phyloP scores from a whole-genome alignment of 2,797 vertebrate genomes.

The Chelidonichthys spinosus region DNA sequence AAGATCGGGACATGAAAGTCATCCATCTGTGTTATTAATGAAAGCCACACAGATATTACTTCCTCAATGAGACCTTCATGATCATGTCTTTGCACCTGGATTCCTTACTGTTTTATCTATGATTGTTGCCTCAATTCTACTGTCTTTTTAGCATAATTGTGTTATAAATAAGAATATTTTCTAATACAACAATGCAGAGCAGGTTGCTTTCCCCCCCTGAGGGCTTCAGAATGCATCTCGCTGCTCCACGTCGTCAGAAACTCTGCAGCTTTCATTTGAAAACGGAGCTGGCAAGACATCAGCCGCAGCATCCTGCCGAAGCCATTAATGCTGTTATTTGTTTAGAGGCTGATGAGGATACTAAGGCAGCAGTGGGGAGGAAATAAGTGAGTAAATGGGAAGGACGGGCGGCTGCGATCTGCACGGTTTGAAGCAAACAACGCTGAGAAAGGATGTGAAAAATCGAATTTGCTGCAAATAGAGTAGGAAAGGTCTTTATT shows the following conservation, averaged over 20 bases:
- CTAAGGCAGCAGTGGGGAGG: slow-evolving; percentile 40
- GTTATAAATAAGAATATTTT: not conserved
- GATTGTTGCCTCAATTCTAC: not conserved
- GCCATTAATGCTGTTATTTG: slow-evolving; percentile 34
- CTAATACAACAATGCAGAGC: not conserved
- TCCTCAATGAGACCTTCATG: too few species aligned
- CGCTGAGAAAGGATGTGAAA: slow-evolving; percentile 18
- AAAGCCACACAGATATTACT: too few species aligned
- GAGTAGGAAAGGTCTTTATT: slow-evolving; percentile 17
- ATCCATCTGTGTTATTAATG: too few species aligned
- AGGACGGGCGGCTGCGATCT: slow-evolving; percentile 43
- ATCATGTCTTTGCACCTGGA: too few species aligned
- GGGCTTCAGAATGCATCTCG: not conserved
- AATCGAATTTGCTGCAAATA: slow-evolving; percentile 49
- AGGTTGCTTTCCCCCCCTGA: not conserved
- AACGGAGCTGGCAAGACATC: not conserved
- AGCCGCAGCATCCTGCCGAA: slow-evolving; percentile 20
- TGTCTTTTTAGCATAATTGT: not conserved
- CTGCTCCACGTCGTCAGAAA: not conserved
- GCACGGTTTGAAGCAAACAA: slow-evolving; percentile 26
- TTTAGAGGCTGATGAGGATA: slow-evolving; percentile 55
- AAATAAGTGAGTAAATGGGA: slow-evolving; percentile 51
- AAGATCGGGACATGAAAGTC: too few species aligned
- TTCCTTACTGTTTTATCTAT: too few species aligned
- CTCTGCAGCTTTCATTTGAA: slow-evolving; percentile 3